Evolutionary conservation across 2,797 vertebrate species (phyloP), one percentile per base, ranked within the genome.

Genomic region (Austrolebias charrua): DNA sequence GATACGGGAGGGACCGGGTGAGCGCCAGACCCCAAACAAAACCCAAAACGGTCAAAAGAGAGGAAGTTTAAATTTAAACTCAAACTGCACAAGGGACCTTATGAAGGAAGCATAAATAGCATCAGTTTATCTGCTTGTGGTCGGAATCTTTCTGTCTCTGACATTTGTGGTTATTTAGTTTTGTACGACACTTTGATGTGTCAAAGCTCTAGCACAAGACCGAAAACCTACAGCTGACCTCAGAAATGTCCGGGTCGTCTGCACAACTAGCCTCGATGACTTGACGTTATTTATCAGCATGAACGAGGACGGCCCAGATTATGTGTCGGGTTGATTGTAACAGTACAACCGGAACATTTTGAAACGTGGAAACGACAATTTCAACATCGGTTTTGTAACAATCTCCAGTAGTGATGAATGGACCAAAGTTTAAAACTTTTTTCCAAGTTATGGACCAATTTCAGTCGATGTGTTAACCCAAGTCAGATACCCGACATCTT

Each of bases 1-100:
- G 97, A 89, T 99, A 98, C 0, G 97, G 97, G 19, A 90, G 97
- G 45, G 97, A 99, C 80, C 92, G 95, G 94, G 97, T 99, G 64
- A 62, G 93, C 59, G 19, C 13, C 16, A 5, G 12, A 44, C 54
- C 38, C 14, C 1, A 35, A n/a, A 8, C 2, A 49, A 62, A 69
- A 38, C 1, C 16, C 18, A 35, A 35, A 16, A 6, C 11, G 18
- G 20, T n/a, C 60, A 4, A 1, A 42, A 9, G 14, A 62, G 58
- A 71, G 62, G 46, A 73, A 19, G 63, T 49, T 16, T 2, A 40
- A 40, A 42, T 62, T 31, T n/a, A 65, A 1, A 0, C 4, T 10
- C 4, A 24, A 4, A 1, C 29, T 19, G 35, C 7, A 14, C 0
- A 1, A 19, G 4, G 44, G 38, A 52, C 52, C 3, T 4, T 1